These are phyloP conservation scores for Dreissena polymorpha DNA, from an alignment of 1,140 invertebrate species.

Conservation along the genomic window DNA sequence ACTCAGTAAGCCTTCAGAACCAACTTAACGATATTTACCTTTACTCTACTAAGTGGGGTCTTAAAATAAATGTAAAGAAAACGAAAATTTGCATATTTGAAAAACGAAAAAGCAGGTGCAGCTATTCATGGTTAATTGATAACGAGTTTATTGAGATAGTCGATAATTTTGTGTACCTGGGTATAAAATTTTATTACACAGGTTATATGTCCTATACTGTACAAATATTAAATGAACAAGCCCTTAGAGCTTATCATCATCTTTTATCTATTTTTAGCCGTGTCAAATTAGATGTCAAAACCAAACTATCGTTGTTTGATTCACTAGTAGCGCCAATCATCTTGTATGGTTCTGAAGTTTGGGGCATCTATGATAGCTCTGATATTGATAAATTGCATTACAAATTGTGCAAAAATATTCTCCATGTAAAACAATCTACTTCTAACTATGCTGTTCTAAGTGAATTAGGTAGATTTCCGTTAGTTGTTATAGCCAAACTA, in stretches of 20 bases:
- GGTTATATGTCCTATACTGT: neutral
- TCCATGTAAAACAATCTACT: constrained; percentile 6
- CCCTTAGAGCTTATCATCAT: constrained; percentile 10
- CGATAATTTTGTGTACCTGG: constrained; percentile 13
- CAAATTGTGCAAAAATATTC: constrained; percentile 22
- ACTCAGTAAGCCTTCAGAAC: constrained; percentile 11
- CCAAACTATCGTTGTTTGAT: constrained; percentile 21
- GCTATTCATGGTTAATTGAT: constrained; percentile 11
- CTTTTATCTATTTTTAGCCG: constrained; percentile 15
- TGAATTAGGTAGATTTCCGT: constrained; percentile 19
- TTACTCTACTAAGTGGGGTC: constrained; percentile 21
- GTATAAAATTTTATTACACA: constrained; percentile 9
- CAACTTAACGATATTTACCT: constrained; percentile 12
- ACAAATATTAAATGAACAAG: constrained; percentile 27
- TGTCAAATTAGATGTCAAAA: constrained; percentile 25
- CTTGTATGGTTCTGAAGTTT: constrained; percentile 23
- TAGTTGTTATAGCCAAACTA: neutral
- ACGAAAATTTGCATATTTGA: constrained; percentile 24
- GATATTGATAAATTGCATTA: too few relatives aligned
- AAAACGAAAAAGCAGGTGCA: neutral
- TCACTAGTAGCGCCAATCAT: constrained; percentile 24
- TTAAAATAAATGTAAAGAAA: constrained; percentile 25
- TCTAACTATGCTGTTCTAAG: constrained; percentile 11
- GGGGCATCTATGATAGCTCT: constrained; percentile 9
- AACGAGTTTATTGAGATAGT: constrained; percentile 21